Evolutionary conservation across 2,797 vertebrate genomes (phyloP).

Genomic region (Cynodonichthys magdalenae): DNA sequence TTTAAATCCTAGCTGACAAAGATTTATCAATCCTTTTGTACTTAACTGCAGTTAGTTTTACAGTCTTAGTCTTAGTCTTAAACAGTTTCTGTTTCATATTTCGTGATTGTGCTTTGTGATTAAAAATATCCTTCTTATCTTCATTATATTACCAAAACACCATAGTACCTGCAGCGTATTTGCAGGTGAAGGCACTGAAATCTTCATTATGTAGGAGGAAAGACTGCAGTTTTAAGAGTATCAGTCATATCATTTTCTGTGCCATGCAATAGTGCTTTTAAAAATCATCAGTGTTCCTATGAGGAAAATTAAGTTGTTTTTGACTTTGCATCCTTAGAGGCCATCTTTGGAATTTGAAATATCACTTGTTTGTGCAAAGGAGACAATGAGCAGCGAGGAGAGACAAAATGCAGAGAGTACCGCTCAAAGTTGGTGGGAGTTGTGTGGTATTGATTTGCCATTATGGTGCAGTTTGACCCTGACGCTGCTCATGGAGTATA

Average conservation of each 20-base stretch:
- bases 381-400: constrained; percentile 30
- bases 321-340: constrained; percentile 40
- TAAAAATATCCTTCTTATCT: constrained; percentile 8
- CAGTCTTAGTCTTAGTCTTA: not conserved
- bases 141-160: constrained; percentile 3
- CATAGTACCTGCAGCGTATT: not conserved
- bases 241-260: constrained; percentile 43
- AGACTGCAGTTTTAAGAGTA: constrained; percentile 17
- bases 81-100: not conserved
- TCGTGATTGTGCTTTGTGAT: constrained; percentile 10
- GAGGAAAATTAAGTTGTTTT: constrained; percentile 36
- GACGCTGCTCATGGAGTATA: constrained; percentile 31
- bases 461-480: constrained; percentile 52
- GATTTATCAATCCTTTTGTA: constrained; percentile 12
- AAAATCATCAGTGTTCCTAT: constrained; percentile 42
- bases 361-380: constrained; percentile 50
- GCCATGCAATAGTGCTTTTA: constrained; percentile 15
- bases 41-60: constrained; percentile 10
- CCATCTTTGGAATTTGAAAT: constrained; percentile 43
- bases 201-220: constrained; percentile 36
- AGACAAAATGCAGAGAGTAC: constrained; percentile 9
- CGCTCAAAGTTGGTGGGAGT: constrained; percentile 26
- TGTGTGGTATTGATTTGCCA: constrained; percentile 57
- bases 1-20: constrained; percentile 44
- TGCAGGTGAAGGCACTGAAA: constrained; percentile 45